Base-by-base conservation (phyloP, 2,797 vertebrate genomes). In the Ceryle rudis region DNA sequence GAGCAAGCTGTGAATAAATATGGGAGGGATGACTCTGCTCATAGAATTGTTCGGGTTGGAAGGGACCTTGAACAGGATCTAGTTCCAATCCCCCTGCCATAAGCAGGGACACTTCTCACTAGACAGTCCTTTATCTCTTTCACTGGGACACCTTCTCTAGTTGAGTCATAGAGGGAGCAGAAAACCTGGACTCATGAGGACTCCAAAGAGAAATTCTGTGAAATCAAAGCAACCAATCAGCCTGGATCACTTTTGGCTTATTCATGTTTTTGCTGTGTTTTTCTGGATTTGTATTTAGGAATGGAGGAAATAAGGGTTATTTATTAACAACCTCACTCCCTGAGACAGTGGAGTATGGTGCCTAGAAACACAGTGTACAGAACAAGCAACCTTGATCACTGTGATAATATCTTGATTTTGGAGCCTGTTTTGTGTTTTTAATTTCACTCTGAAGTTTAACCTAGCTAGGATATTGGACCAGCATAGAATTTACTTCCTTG, bases 321-420 rank as follows among this genome's bases (percentile, higher is more conserved):
- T 80, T 72, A 8, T 65, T 61, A 54, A 67, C 9, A 20, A 49
- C 12, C 31, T 65, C 31, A 39, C 16, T 77, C 64, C 14, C n/a
- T 54, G 29, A 90, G n/a, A 20, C 13, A 47, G 22, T 6, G 3
- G 9, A 71, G 4, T 31, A 19, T 0, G 0, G 17, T 85, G n/a
- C 11, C 26, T 35, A 33, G 7, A 52, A 80, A 8, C 12, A 69
- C 6, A 54, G 8, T 18, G 9, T 39, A 55, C 33, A 52, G 41
- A 61, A 60, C 7, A 7, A 21, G 20, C 33, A 91, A 26, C 21
- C 23, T 7, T 9, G 6, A 70, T 28, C 46, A 69, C 13, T 44
- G 25, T 29, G 33, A 37, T 10, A 60, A 47, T 10, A 79, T 7
- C 8, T 85, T 52, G 33, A 49, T 82, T 80, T 86, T 72, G 26